Conservation (phyloP, 1,140 invertebrate species). For the Lithobius niger region DNA sequence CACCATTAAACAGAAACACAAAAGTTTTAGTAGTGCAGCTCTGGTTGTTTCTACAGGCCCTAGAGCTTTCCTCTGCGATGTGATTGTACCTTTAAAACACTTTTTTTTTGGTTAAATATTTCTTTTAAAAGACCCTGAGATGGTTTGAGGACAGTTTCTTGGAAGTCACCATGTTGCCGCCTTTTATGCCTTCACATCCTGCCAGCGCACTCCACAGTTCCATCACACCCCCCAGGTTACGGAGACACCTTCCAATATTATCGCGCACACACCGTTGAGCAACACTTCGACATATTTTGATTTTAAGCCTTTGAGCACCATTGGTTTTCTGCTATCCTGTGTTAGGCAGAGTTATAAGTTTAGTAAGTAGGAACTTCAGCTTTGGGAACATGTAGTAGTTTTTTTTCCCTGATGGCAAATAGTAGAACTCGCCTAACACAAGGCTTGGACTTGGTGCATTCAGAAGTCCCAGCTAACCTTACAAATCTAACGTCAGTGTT, state of each 20-base stretch:
- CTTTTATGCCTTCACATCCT: background rate
- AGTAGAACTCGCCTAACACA: too few relatives aligned
- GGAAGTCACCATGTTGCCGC: slow-evolving; percentile 2
- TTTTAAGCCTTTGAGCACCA: slow-evolving; percentile 6
- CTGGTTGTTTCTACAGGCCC: background rate
- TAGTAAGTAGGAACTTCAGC: too few relatives aligned
- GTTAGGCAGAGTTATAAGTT: background rate
- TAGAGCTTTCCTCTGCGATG: background rate
- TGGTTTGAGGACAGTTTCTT: slow-evolving; percentile 1
- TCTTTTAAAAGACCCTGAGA: slow-evolving; percentile 1
- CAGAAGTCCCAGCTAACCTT: too few relatives aligned
- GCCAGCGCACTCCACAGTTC: background rate
- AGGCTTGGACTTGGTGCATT: too few relatives aligned
- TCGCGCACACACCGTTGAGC: background rate
- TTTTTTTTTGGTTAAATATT: background rate
- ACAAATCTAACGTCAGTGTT: too few relatives aligned
- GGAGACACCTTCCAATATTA: background rate
- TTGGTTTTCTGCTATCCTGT: background rate
- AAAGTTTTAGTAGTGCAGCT: background rate
- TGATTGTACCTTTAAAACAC: slow-evolving; percentile 5
- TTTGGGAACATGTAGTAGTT: too few relatives aligned
- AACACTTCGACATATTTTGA: slow-evolving; percentile 4
- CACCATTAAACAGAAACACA: background rate
- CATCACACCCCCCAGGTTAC: background rate
- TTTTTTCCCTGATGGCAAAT: too few relatives aligned